Conservation (phyloP, 1,140 invertebrate genomes). For the Venustaconcha ellipsiformis region DNA sequence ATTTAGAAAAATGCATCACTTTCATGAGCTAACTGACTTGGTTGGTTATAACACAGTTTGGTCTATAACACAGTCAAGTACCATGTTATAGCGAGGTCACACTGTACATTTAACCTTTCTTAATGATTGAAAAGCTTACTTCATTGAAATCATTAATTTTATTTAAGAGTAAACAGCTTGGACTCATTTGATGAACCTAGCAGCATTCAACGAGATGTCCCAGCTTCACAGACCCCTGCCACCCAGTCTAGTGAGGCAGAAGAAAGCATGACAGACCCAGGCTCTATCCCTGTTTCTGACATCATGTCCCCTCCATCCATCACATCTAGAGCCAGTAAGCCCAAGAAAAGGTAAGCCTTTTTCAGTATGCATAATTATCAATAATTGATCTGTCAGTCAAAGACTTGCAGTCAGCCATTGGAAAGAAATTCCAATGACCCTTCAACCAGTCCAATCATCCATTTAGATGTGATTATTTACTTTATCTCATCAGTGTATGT, state of each 20-base stretch:
- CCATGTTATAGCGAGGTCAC: no score
- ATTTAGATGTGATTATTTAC: no score
- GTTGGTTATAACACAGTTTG: no score
- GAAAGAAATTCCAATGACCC: no score
- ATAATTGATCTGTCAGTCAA: no score
- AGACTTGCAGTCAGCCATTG: no score
- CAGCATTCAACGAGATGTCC: neutral
- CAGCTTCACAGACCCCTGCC: neutral
- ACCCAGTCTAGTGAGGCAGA: conserved; percentile 5
- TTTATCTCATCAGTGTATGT: no score
- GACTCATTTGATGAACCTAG: neutral
- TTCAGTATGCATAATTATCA: no score
- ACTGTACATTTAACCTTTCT: neutral
- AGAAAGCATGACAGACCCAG: conserved; percentile 4
- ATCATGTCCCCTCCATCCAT: conserved; percentile 17
- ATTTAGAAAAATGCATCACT: no score
- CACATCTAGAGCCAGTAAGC: conserved; percentile 9
- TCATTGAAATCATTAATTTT: neutral
- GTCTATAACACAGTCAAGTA: no score
- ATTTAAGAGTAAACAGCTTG: neutral
- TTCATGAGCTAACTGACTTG: no score
- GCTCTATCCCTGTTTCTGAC: conserved; percentile 15
- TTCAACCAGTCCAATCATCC: no score
- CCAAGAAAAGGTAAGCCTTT: conserved; percentile 9
- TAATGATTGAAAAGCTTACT: neutral